These are phyloP conservation scores for Nebria brevicollis DNA, from an alignment of 2,888 invertebrate genomes.

Conservation along the genomic window DNA sequence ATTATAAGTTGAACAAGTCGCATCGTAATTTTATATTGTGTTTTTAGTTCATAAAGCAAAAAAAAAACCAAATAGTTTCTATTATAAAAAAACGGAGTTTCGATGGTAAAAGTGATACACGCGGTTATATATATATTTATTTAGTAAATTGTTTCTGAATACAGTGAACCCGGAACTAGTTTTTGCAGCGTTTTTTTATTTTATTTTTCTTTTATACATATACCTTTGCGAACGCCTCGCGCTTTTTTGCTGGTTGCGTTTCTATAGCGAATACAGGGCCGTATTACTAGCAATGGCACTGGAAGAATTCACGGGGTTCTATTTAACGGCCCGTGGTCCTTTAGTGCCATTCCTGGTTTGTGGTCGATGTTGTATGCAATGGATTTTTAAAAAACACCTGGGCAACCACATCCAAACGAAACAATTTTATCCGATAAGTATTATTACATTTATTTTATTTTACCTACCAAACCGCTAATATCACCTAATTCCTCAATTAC, in stretches of 20 bases:
- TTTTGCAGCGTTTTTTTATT: slow-evolving; percentile 1
- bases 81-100: not conserved
- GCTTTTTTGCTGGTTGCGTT: not conserved
- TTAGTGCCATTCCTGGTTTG: slow-evolving; percentile 72
- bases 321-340: slow-evolving; percentile 72
- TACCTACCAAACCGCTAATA: not conserved
- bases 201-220: not conserved
- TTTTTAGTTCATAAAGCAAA: not conserved
- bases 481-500: no score
- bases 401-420: not conserved
- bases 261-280: slow-evolving; percentile 24
- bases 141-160: not conserved
- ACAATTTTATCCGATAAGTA: not conserved
- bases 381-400: not conserved
- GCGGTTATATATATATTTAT: not conserved
- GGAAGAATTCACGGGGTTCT: slow-evolving; percentile 86
- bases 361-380: slow-evolving; percentile 19
- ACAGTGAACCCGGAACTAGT: slow-evolving; percentile 10
- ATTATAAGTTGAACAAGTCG: slow-evolving; percentile 29
- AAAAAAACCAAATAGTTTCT: no score
- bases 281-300: slow-evolving; percentile 80
- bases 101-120: not conserved
- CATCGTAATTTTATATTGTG: not conserved
- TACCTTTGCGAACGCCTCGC: not conserved
- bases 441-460: not conserved